A percentile compares a stretch with the other conserved stretches of the same genome.
Evolutionary conservation across 2,888 invertebrate species (phyloP).

Genomic region (Eudasyphora cyanicolor): DNA sequence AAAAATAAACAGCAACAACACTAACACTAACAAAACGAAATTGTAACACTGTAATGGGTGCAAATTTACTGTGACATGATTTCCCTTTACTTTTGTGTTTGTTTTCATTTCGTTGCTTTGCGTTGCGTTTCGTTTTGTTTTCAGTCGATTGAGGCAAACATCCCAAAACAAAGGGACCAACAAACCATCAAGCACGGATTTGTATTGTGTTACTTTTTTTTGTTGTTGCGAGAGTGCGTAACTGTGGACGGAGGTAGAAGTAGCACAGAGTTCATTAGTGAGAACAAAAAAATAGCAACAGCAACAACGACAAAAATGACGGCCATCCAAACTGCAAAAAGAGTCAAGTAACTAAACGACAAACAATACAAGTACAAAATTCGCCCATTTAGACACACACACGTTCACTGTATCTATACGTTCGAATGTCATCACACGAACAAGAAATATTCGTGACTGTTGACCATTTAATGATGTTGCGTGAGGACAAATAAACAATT

Average conservation of each 20-base stretch:
- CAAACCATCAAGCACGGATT: not conserved
- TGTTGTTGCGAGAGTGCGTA: not conserved
- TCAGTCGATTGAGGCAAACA: constrained; percentile 35
- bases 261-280: constrained; percentile 41
- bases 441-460: constrained; percentile 43
- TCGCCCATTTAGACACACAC: not conserved
- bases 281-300: not conserved
- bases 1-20: constrained; percentile 36
- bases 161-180: not conserved
- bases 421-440: constrained; percentile 35
- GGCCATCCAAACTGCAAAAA: not conserved
- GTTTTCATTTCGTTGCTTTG: constrained; percentile 13
- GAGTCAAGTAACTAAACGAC: not conserved
- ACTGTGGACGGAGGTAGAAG: not conserved
- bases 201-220: not conserved
- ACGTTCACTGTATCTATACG: too few relatives aligned
- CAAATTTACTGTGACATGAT: constrained; percentile 33
- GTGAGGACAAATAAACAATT: constrained; percentile 47
- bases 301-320: not conserved
- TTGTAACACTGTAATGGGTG: constrained; percentile 30
- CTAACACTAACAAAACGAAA: too few relatives aligned
- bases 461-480: constrained; percentile 58
- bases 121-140: constrained; percentile 37
- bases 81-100: constrained; percentile 1
- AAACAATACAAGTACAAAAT: not conserved